These are phyloP conservation scores for Zeus faber DNA, from an alignment of 2,113 vertebrate species.

Conservation along the genomic window DNA sequence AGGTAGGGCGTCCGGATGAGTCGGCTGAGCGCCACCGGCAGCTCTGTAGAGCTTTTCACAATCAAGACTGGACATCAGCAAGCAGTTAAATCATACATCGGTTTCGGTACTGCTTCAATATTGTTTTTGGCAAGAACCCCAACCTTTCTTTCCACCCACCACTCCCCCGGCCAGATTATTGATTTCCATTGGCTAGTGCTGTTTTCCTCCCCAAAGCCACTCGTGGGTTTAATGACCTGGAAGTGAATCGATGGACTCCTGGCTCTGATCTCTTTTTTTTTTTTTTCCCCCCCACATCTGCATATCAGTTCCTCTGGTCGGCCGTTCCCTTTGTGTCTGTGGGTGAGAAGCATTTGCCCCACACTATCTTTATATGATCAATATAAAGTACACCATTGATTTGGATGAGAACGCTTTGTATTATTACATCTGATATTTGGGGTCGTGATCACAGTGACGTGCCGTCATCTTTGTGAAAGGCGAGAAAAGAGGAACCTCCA, in stretches of 20 bases:
- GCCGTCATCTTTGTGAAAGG: no score
- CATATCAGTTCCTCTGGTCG: conserved; percentile 27
- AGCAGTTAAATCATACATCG: conserved; percentile 16
- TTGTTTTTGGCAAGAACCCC: background rate
- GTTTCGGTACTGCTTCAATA: conserved; percentile 36
- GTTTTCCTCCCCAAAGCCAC: conserved; percentile 51
- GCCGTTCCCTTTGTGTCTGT: conserved; percentile 22
- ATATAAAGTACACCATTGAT: no score
- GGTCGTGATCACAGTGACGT: no score
- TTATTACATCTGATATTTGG: no score
- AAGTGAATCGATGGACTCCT: conserved; percentile 61
- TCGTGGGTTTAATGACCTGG: conserved; percentile 68
- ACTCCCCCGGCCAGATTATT: conserved; percentile 47
- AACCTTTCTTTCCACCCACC: conserved; percentile 33
- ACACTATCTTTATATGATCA: no score
- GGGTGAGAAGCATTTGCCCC: conserved; percentile 1
- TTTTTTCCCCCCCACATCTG: conserved; percentile 12
- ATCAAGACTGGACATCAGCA: conserved; percentile 13
- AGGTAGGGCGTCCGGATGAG: no score
- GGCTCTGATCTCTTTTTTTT: conserved; percentile 39
- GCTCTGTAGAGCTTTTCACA: no score
- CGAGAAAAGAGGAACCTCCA: no score
- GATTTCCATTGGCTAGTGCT: conserved; percentile 59
- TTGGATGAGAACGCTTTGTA: no score
- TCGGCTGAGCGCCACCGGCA: no score